Percentiles rank a stretch among this genome's conserved stretches.
These are phyloP conservation scores for Listronotus oregonensis DNA, from an alignment of 1,140 invertebrate genomes.

Conservation along the genomic window DNA sequence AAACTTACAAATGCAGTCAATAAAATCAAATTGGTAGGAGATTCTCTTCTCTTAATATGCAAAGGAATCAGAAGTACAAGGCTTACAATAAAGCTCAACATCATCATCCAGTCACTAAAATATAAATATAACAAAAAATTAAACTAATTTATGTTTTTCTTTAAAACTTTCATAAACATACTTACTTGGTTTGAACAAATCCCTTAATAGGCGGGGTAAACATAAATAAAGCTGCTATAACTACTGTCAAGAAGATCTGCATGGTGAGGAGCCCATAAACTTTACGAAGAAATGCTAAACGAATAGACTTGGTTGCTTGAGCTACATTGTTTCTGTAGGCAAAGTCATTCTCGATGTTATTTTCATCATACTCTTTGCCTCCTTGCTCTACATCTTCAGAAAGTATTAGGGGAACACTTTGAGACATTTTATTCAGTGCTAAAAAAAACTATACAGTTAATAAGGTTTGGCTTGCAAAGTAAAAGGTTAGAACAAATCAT, in stretches of 20 bases:
- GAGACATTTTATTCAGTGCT: slow-evolving; percentile 20
- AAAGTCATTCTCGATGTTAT: slow-evolving; percentile 67
- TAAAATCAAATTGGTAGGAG: slow-evolving; percentile 71
- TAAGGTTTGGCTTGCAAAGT: too few relatives aligned
- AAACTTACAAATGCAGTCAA: slow-evolving; percentile 71
- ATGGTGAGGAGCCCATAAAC: slow-evolving; percentile 79
- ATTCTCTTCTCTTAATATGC: slow-evolving; percentile 66
- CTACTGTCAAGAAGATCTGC: slow-evolving; percentile 74
- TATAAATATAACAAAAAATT: slow-evolving; percentile 2
- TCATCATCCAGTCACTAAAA: slow-evolving; percentile 70
- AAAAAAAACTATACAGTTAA: too few relatives aligned
- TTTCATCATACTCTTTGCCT: slow-evolving; percentile 60
- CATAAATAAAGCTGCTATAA: slow-evolving; percentile 69
- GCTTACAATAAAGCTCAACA: slow-evolving; percentile 63
- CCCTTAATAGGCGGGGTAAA: slow-evolving; percentile 65
- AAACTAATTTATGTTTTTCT: too few relatives aligned
- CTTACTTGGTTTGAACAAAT: slow-evolving; percentile 74
- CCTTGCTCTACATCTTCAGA: slow-evolving; percentile 66
- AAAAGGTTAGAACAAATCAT: too few relatives aligned
- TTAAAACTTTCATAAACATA: too few relatives aligned
- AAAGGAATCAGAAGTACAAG: slow-evolving; percentile 66
- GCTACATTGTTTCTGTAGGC: slow-evolving; percentile 71
- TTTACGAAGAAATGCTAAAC: slow-evolving; percentile 79
- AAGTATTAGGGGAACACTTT: slow-evolving; percentile 54
- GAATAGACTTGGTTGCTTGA: slow-evolving; percentile 66